Evolutionary conservation across 2,797 vertebrate genomes (phyloP), one percentile per base, ranked within the genome.

Genomic region (Parauchenoglanis ngamensis): DNA sequence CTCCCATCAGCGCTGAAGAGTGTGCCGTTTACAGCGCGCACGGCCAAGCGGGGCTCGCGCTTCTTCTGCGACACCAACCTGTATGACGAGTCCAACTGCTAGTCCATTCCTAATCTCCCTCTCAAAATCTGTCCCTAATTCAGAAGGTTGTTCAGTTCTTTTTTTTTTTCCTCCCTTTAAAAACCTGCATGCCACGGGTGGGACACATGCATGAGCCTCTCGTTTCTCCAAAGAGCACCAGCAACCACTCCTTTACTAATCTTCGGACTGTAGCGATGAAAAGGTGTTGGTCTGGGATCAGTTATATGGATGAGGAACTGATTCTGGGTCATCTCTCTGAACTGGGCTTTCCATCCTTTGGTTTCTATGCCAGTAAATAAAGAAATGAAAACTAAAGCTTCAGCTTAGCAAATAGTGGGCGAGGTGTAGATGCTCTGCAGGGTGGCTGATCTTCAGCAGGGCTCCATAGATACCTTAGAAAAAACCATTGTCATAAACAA

Each of bases 11-110:
- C 97, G 92, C 95, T 99, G 97, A 99, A 99, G 98, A 99, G 97
- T 88, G 98, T 98, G 92, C 98, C 98, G 93, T 99, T 99, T 96
- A 98, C 97, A 91, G 98, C 98, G 93, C 98, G 98, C 94, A 98
- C 97, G 89, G 98, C 97, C 96, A 99, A 99, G 96, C 96, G 98
- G 92, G 97, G 98, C 95, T 99, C 98, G 90, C 97, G 98, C 93
- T 98, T 99, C 97, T 98, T 99, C 97, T 98, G 97, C 90, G 97
- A 99, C 94, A 97, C 97, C 93, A 95, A 97, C 96, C 96, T 98
- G 94, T 98, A 97, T 88, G 98, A 99, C 89, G 98, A 99, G 95
- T 97, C 97, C 96, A 98, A 97, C 97, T 98, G 97, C 97, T 99
- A 98, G 96, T 94, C 95, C 95, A 91, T 93, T 91, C 91, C 92